Evolutionary conservation across 2,888 invertebrate genomes (phyloP), one percentile per base, ranked within the genome.

Genomic region (Lochmaea crataegi): DNA sequence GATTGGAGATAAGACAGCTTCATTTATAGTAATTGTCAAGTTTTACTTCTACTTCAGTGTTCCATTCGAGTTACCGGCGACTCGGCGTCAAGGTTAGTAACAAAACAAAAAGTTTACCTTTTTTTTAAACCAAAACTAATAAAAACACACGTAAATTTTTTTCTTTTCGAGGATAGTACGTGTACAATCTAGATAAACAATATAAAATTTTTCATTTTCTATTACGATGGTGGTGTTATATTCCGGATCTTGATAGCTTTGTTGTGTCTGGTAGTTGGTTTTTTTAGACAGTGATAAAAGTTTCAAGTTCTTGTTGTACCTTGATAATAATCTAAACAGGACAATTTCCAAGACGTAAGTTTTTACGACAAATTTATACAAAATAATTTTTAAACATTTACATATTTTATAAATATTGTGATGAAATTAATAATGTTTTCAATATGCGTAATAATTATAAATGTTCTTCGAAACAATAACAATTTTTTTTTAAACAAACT

Each of bases 31-130:
- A 69, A 73, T 73, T 76, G 69, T 75, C 64, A 73, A 75, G 73
- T 73, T 76, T 76, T 70, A 74, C 74, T 76, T 73, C 76, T 68
- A 71, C 74, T 76, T 73, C 76, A 76, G 77, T 77, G 53, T 73
- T 73, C 73, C 76, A 56, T 75, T 69, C 73, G 67, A 74, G 71
- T 73, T 72, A 76, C 63, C 71, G 72, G 65, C 76, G 73, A 68
- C 78, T 56, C 69, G 72, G 64, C 76, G 75, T 71, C 78, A 78
- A 78, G 78, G 78, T 78, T 75, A 78, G 76, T 73, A 68, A 65
- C 56, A 64, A 64, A 75, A 74, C 65, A 74, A 74, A 75, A 76
- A 75, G 74, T 56, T 32, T 53, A 57, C 64, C 65, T 73, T 75
- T 74, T 72, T 68, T 53, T 48, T 48, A 41, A 57, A 42, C 42